phyloP scores from a whole-genome alignment of 1,140 invertebrate species.

The Meloidogyne hapla region DNA sequence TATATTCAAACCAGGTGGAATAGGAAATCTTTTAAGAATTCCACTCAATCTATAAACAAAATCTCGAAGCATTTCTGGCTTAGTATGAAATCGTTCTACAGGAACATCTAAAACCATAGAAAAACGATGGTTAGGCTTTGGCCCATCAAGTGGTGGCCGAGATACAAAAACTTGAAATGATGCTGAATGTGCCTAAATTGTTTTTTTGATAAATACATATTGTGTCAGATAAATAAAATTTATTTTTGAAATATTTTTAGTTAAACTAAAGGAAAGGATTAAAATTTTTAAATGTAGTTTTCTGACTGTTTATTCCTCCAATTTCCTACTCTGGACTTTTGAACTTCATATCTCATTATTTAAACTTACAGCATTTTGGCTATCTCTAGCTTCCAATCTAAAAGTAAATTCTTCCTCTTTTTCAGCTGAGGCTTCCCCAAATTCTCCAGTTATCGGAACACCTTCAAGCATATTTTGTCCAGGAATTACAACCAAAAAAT shows the following conservation, averaged over 20 bases:
- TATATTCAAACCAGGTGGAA: background rate
- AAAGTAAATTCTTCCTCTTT: conserved; percentile 29
- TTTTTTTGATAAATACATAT: too few species aligned
- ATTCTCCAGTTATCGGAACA: conserved; percentile 13
- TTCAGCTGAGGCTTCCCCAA: background rate
- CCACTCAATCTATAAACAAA: conserved; percentile 32
- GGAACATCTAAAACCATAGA: conserved; percentile 29
- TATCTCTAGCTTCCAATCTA: conserved; percentile 30
- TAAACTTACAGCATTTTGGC: conserved; percentile 16
- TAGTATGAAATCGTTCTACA: conserved; percentile 14
- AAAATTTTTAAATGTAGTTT: too few species aligned
- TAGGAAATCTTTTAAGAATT: conserved; percentile 13
- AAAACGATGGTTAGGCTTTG: conserved; percentile 27
- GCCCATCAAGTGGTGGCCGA: background rate
- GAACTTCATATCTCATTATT: background rate
- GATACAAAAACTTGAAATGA: conserved; percentile 34
- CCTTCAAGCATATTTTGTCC: conserved; percentile 19
- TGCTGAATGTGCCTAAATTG: conserved; percentile 34
- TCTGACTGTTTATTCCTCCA: too few species aligned
- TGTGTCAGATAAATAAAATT: too few species aligned
- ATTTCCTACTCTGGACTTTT: too few species aligned
- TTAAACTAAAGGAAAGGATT: too few species aligned
- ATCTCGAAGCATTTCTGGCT: conserved; percentile 31
- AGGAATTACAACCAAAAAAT: conserved; percentile 30
- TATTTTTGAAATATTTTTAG: too few species aligned